Evolutionary conservation across 2,888 invertebrate species (phyloP).

Genomic region (Drosophila conformis): DNA sequence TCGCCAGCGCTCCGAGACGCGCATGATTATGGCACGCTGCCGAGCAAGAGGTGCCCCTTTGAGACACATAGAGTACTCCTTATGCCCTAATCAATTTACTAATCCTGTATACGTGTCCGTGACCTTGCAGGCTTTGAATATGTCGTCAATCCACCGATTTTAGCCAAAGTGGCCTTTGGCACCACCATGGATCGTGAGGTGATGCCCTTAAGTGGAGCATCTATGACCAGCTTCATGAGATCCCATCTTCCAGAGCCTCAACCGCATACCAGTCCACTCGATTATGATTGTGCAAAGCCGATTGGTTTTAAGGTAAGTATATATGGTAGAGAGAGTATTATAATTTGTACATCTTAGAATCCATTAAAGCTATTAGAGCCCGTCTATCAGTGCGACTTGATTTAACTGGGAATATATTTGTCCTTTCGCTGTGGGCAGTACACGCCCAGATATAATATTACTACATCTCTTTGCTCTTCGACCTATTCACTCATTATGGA

Average conservation of each 20-base stretch:
- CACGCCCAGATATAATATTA: too few species aligned
- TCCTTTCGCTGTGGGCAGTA: too few species aligned
- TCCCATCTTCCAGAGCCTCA: conserved; percentile 79
- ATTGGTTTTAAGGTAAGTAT: conserved; percentile 72
- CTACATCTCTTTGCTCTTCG: too few species aligned
- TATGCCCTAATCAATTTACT: background rate
- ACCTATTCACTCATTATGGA: background rate
- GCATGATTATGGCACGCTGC: conserved; percentile 66
- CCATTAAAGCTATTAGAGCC: background rate
- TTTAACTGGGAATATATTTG: background rate
- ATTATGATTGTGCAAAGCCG: conserved; percentile 55
- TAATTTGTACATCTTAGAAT: background rate
- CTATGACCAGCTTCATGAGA: conserved; percentile 86
- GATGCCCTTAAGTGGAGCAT: conserved; percentile 85
- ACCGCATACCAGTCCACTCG: conserved; percentile 73
- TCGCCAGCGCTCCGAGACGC: conserved; percentile 71
- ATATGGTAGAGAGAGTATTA: too few species aligned
- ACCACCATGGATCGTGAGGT: conserved; percentile 85
- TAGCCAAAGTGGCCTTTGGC: conserved; percentile 86
- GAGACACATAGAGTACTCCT: too few species aligned
- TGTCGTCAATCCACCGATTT: conserved; percentile 86
- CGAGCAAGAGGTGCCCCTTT: conserved; percentile 54
- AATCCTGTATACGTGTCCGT: background rate
- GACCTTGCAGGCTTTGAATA: conserved; percentile 86
- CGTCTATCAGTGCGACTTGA: background rate